Evolutionary conservation across 2,113 vertebrate species (phyloP).

Genomic region (Miniopterus natalensis): DNA sequence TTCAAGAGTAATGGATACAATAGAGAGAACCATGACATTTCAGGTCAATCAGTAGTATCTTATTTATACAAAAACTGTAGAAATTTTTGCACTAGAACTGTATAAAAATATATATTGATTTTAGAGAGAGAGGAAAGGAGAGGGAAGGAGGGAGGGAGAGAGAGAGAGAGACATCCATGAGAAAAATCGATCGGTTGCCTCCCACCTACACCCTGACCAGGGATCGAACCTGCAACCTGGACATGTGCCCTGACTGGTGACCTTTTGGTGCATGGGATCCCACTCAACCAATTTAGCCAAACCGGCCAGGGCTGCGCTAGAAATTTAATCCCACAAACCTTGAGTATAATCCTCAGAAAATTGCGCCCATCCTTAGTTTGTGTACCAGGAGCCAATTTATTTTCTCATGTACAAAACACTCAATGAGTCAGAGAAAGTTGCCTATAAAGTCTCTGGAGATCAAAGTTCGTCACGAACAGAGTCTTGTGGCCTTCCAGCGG

Average conservation of each 20-base stretch:
- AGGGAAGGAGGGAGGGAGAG: too few relatives aligned
- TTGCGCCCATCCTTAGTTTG: slow-evolving; percentile 24
- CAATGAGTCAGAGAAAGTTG: slow-evolving; percentile 62
- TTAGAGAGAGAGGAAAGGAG: background rate
- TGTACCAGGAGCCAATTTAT: slow-evolving; percentile 55
- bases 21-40: background rate
- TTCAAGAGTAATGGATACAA: background rate
- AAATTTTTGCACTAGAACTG: slow-evolving; percentile 28
- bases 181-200: background rate
- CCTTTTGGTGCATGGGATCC: background rate
- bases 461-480: background rate
- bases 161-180: background rate
- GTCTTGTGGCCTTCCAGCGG: background rate
- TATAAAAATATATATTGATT: background rate
- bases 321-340: slow-evolving; percentile 58
- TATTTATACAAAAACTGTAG: background rate
- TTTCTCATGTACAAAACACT: slow-evolving; percentile 70
- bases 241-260: background rate
- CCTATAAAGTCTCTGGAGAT: background rate
- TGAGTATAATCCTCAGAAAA: slow-evolving; percentile 69
- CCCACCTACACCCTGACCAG: background rate
- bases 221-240: background rate
- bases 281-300: background rate
- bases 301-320: background rate
- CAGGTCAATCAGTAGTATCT: background rate